Evolutionary conservation across 1,140 invertebrate species (phyloP), one percentile per base, ranked within the genome.

Genomic region (Eupristina koningsbergeri): DNA sequence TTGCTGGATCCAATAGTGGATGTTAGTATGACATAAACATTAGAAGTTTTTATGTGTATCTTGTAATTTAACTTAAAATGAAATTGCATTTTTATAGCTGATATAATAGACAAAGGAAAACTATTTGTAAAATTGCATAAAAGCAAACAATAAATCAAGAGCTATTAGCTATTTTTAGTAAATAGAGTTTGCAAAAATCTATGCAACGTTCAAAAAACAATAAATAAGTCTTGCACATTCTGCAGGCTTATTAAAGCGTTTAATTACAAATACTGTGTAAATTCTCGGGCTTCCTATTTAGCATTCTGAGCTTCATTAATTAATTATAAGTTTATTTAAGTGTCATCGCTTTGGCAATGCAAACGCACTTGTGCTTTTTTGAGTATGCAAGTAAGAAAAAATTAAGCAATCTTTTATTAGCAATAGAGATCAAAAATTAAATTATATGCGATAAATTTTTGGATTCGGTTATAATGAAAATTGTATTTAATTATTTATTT

Each of bases 261-360:
- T 67, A 19, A 67, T 67, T 67, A 13, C 53, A 13, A 58, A 58
- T 9, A 26, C 61, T 64, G 17, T 64, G 3, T 31, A 64, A 31
- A 34, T 34, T 0, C 61, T 31, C 9, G 29, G 61, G 6, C 6
- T 64, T n/a, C 7, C 61, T 31, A 29, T 31, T 1, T 41, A 39
- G 61, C 58, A 13, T 80, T 63, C 50, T 50, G 31, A 69, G 19
- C n/a, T 50, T 76, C 61, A 36, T 67, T 47, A 77, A 83, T 76
- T 77, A 83, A 47, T 31, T 45, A 31, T 50, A 39, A 83, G 81
- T 83, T 83, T 77, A 63, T 77, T 83, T 58, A 31, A 36, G 58
- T 58, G n/a, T 6, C 39, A 41, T 19, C 31, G 53, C 17, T 63
- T 34, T n/a, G 80, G 19, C n/a, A 64, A 36, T 75, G 50, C 71